phyloP scores from a whole-genome alignment of 2,797 vertebrate genomes.

The Rousettus madagascariensis region DNA sequence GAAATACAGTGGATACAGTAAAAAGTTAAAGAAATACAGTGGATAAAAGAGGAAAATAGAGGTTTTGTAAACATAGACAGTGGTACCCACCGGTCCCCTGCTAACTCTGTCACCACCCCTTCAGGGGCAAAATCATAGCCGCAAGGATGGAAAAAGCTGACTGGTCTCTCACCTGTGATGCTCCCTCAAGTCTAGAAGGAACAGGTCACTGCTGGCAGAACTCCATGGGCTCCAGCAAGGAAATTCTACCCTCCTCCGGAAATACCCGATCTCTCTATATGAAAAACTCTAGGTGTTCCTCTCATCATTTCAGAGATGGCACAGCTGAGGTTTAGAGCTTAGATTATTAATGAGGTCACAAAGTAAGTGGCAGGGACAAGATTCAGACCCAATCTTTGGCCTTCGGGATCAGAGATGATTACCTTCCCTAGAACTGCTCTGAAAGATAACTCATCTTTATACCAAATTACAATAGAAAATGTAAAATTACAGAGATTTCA shows the following conservation, averaged over 20 bases:
- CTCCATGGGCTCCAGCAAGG: not conserved
- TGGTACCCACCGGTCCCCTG: not conserved
- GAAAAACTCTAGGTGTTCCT: not conserved
- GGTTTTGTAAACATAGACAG: not conserved
- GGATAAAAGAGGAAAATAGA: not conserved
- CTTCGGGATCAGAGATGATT: not conserved
- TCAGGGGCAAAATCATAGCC: not conserved
- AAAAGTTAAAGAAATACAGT: not conserved
- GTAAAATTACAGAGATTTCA: constrained; percentile 37
- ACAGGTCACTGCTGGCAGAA: not conserved
- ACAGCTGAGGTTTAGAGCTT: not conserved
- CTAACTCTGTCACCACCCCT: not conserved
- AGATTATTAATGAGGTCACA: constrained; percentile 13
- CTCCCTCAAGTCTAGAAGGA: not conserved
- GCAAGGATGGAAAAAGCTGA: not conserved
- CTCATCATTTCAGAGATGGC: not conserved
- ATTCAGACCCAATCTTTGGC: not conserved
- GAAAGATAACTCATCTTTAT: constrained; percentile 17
- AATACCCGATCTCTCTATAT: not conserved
- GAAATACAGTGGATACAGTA: not conserved
- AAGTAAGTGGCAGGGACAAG: not conserved
- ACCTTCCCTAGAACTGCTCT: not conserved
- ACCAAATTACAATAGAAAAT: constrained; percentile 29
- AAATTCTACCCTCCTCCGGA: not conserved
- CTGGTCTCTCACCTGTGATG: not conserved